Evolutionary conservation across 2,888 invertebrate species (phyloP), one percentile per base, ranked within the genome.

Genomic region (Mystacides longicornis): DNA sequence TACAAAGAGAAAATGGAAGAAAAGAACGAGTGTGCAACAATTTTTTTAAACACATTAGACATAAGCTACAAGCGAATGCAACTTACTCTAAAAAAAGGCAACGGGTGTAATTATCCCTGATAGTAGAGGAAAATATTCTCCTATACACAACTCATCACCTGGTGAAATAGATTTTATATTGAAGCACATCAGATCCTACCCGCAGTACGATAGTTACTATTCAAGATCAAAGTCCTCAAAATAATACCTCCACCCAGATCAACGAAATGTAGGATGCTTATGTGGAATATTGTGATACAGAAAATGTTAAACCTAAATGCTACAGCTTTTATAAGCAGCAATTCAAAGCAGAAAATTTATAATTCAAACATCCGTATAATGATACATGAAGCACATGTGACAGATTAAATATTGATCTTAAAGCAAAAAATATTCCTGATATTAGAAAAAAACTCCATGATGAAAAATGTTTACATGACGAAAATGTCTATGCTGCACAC

Each of bases 11-110:
- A 43, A 16, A 43, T 43, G 43, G 43, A n/a, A 43, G 43, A 5
- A 43, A 43, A n/a, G 43, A 43, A 43, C 43, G 43, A 43, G 43
- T 43, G 43, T 43, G 43, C 43, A 43, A 43, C 43, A 43, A 43
- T 14, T 43, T 43, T 43, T 43, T 43, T 43, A n/a, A 16, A 43
- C 43, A 43, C 43, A n/a, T 43, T 43, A 43, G 43, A 43, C 43
- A 43, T 43, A 11, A 43, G 43, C 43, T 43, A 43, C 43, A 43
- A 43, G 43, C 43, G 43, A 11, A 43, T 43, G 43, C 43, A 43
- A n/a, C 7, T 43, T 43, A 16, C 43, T 43, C 43, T 43, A n/a
- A 43, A 43, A 43, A 43, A 43, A 43, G 16, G 43, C 43, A 43
- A 43, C 43, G 16, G 43, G 43, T 43, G 43, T 43, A n/a, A 43